Conservation (phyloP, 2,113 vertebrate species). For the Lutjanus erythropterus region DNA sequence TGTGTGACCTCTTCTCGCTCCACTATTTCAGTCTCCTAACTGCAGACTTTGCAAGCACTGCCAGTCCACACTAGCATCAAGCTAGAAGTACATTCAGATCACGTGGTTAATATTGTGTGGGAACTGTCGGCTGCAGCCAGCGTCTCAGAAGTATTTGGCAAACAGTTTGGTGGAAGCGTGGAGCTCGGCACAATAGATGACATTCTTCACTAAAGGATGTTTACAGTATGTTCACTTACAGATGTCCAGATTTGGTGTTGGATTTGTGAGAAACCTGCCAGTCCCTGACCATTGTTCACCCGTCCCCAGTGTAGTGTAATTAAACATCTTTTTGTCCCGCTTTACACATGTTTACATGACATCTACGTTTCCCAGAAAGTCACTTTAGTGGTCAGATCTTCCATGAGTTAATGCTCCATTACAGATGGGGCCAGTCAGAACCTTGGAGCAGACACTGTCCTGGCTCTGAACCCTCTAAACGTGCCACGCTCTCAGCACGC, state of each 20-base stretch:
- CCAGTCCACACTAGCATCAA: neutral
- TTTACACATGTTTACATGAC: conserved; percentile 12
- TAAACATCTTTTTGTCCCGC: neutral
- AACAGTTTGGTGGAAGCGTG: neutral
- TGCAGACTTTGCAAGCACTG: neutral
- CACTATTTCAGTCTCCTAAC: neutral
- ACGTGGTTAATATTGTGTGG: neutral
- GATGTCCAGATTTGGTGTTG: neutral
- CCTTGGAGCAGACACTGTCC: conserved; percentile 39
- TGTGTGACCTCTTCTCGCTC: too few relatives aligned
- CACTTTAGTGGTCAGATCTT: conserved; percentile 44
- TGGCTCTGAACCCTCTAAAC: conserved; percentile 45
- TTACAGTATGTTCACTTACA: neutral
- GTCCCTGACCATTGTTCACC: neutral
- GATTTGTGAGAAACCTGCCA: neutral
- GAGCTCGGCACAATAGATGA: neutral
- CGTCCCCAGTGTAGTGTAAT: neutral
- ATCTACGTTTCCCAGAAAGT: conserved; percentile 17
- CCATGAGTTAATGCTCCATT: conserved; percentile 47
- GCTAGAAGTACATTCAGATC: neutral
- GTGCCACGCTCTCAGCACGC: conserved; percentile 2
- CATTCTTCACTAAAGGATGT: neutral
- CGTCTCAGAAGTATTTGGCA: neutral
- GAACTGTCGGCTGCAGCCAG: conserved; percentile 5
- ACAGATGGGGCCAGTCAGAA: conserved; percentile 2